Base-by-base conservation (phyloP, 2,113 vertebrate species). In the Potamarius usumacintae region DNA sequence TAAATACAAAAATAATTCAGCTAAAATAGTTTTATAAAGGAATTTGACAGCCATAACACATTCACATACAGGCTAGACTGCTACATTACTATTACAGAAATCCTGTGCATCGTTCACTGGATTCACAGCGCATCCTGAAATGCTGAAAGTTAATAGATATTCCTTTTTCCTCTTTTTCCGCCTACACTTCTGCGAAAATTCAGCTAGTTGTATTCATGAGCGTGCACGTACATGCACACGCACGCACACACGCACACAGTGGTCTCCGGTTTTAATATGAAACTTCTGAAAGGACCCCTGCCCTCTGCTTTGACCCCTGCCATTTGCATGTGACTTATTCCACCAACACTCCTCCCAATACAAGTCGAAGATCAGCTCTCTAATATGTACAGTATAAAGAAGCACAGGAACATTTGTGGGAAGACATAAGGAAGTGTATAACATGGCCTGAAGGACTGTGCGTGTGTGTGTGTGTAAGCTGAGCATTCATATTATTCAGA, bases 341-440 rank as follows among this genome's bases (percentile, higher is more conserved):
- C 72, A 79, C 30, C 62, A 84, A 7, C 69, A 34, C n/a, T 65
- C 74, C 27, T 50, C 20, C 48, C 50, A 53, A 69, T 25, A 50
- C 42, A 34, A 67, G 22, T 81, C 80, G 71, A 65, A 85, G 53
- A 60, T 77, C 65, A 72, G 20, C 72, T 52, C 71, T 86, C 50
- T 69, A 60, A 83, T 84, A 84, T 72, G 83, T 83, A 87, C 84
- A 86, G 84, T 83, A 87, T 85, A 86, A 88, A 91, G 52, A 77
- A 88, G 27, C 90, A 92, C 89, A 90, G 89, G 88, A 92, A 91
- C 92, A 90, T 93, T 92, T 92, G 90, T 91, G 91, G 90, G 92
- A 90, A 94, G 91, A 92, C 92, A 93, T 92, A 91, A 90, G 90
- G 90, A 67, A 55, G 92, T 92, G 92, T 89, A 90, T 93, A 90